phyloP scores from a whole-genome alignment of 2,888 invertebrate species.

The Shargacucullia verbasci region DNA sequence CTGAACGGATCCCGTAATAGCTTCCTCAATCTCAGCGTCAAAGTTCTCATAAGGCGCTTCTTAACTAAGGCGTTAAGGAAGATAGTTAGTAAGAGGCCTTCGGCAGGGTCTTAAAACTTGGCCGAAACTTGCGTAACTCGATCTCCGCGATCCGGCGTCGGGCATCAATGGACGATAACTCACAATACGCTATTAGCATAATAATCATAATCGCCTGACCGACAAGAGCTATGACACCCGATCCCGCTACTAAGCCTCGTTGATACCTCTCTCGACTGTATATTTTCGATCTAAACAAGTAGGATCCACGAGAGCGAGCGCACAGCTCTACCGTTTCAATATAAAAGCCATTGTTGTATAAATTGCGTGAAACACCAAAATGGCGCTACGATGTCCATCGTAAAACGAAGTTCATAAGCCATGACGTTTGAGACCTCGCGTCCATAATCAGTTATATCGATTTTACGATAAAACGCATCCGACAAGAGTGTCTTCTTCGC shows the following conservation, averaged over 20 bases:
- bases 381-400: constrained; percentile 73
- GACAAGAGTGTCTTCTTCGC: constrained; percentile 78
- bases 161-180: constrained; percentile 80
- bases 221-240: constrained; percentile 41
- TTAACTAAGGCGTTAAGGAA: constrained; percentile 88
- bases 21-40: constrained; percentile 88
- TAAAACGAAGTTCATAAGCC: constrained; percentile 82
- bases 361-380: constrained; percentile 63
- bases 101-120: constrained; percentile 87
- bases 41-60: constrained; percentile 89
- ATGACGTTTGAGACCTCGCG: constrained; percentile 74
- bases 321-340: constrained; percentile 34
- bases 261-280: constrained; percentile 32
- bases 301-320: constrained; percentile 23
- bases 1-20: constrained; percentile 87
- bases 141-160: constrained; percentile 79
- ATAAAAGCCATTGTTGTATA: constrained; percentile 53
- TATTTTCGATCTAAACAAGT: constrained; percentile 37
- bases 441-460: constrained; percentile 84
- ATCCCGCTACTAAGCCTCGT: constrained; percentile 28
- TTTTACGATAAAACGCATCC: constrained; percentile 82
- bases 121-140: constrained; percentile 85
- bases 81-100: constrained; percentile 87
- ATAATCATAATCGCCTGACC: constrained; percentile 72
- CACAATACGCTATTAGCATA: constrained; percentile 86